A percentile compares a stretch with the other conserved stretches of the same genome.
These are phyloP conservation scores for Chondrilla cf. caribensis DNA, from an alignment of 37 sponge, comb jelly and placozoan species.

Conservation along the genomic window DNA sequence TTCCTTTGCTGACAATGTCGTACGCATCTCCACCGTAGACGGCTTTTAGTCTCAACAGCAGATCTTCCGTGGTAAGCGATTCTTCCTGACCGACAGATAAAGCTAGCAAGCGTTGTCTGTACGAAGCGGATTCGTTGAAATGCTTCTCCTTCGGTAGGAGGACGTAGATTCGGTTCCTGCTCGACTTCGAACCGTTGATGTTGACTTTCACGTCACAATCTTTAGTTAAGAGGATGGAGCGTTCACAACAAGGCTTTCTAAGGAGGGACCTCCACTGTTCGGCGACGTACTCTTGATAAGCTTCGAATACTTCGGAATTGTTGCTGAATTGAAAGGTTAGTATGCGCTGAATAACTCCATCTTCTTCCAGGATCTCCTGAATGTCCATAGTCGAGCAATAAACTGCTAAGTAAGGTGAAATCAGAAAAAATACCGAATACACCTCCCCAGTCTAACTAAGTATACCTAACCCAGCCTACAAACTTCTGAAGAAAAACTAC, in stretches of 20 bases:
- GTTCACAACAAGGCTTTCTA: background rate
- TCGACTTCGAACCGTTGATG: background rate
- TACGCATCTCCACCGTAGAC: background rate
- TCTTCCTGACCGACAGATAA: background rate
- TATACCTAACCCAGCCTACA: too few species aligned
- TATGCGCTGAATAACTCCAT: background rate
- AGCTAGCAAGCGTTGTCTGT: background rate
- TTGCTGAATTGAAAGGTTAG: background rate
- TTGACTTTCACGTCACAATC: background rate
- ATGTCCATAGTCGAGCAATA: background rate
- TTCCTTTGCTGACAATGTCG: too few species aligned
- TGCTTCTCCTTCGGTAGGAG: conserved; percentile 9
- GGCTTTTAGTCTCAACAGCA: background rate
- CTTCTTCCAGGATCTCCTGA: background rate
- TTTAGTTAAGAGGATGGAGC: background rate
- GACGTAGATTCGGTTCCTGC: background rate
- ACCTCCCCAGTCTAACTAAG: too few species aligned
- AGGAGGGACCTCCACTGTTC: background rate
- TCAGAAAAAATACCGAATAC: too few species aligned
- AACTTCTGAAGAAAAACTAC: too few species aligned
- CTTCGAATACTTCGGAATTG: background rate
- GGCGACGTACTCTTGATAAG: background rate
- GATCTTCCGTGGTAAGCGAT: too few species aligned
- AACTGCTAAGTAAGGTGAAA: too few species aligned
- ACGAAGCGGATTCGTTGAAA: background rate